Conservation (phyloP, 2,888 invertebrate genomes). For the Andricus quercusramuli region DNA sequence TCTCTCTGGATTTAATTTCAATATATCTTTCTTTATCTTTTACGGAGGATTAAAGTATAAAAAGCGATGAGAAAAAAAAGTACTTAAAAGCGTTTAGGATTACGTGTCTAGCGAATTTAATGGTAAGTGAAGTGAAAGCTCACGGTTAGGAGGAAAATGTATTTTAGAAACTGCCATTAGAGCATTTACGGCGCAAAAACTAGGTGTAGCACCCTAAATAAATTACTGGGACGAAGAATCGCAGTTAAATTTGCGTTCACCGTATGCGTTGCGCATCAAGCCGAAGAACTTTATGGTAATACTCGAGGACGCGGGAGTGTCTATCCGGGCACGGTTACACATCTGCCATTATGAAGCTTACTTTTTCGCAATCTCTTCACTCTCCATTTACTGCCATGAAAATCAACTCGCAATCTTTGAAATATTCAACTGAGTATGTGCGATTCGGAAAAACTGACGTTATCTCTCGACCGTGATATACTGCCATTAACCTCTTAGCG, state of each 20-base stretch:
- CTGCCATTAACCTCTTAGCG: conserved; percentile 30
- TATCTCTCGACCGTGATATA: conserved; percentile 32
- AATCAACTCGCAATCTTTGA: conserved; percentile 30
- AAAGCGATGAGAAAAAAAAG: neutral
- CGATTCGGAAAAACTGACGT: neutral
- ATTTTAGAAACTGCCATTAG: conserved; percentile 39
- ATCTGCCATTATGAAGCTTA: conserved; percentile 21
- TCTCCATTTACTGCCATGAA: conserved; percentile 24
- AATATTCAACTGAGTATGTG: conserved; percentile 14
- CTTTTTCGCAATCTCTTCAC: conserved; percentile 32
- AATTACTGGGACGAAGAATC: conserved; percentile 15
- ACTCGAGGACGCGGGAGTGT: conserved; percentile 34
- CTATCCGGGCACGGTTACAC: conserved; percentile 25
- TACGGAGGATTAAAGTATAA: neutral
- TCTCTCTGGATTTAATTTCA: neutral
- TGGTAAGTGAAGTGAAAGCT: conserved; percentile 40
- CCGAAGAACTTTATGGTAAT: conserved; percentile 20
- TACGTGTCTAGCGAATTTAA: conserved; percentile 26
- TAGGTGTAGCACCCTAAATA: conserved; percentile 30
- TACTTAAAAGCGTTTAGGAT: conserved; percentile 14
- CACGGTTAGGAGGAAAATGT: conserved; percentile 18
- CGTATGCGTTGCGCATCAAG: conserved; percentile 1
- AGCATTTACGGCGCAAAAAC: conserved; percentile 29
- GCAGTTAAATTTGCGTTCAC: conserved; percentile 21
- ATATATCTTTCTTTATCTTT: neutral